phyloP scores from a whole-genome alignment of 2,113 vertebrate species.

The Pongo abelii region DNA sequence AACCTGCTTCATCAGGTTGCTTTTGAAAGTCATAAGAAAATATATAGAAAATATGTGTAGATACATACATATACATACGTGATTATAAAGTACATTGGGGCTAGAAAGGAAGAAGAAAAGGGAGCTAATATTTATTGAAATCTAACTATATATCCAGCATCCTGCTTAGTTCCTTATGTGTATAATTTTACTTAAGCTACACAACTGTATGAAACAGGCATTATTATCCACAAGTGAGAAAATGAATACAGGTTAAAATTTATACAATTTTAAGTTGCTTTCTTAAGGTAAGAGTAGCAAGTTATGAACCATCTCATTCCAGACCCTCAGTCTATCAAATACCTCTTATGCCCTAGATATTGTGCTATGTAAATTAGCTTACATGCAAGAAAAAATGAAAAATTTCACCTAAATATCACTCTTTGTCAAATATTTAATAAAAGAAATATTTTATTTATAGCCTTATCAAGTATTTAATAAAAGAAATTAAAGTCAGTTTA shows the following conservation, averaged over 20 bases:
- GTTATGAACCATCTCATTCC: not conserved
- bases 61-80: not conserved
- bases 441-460: not conserved
- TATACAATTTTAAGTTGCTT: not conserved
- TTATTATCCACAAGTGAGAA: not conserved
- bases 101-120: not conserved
- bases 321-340: not conserved
- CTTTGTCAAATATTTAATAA: not conserved
- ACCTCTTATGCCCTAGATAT: not conserved
- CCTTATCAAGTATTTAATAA: not conserved
- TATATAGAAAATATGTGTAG: not conserved
- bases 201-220: not conserved
- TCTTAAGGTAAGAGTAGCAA: not conserved
- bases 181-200: not conserved
- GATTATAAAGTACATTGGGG: not conserved
- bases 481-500: not conserved
- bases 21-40: conserved; percentile 42
- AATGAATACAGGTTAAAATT: not conserved
- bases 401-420: not conserved
- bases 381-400: not conserved
- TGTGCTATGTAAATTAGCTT: not conserved
- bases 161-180: not conserved
- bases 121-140: not conserved
- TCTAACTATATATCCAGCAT: not conserved
- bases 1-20: conserved; percentile 9